Evolutionary conservation across 2,797 vertebrate genomes (phyloP), one percentile per base, ranked within the genome.

Genomic region (Caiman crocodilus): DNA sequence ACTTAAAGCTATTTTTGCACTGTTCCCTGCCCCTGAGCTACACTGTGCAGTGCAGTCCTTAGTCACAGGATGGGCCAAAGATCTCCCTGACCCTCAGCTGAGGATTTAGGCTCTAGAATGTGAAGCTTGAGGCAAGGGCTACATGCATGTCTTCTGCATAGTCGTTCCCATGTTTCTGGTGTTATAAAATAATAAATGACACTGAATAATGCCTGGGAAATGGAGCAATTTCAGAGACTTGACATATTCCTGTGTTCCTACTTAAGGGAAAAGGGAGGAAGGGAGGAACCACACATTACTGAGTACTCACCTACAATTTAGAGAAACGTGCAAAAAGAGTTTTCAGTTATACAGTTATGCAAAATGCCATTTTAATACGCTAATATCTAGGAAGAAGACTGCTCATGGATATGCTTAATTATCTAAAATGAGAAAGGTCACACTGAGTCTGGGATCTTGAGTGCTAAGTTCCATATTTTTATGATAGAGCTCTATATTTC

Each of bases 1-100:
- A 50, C 42, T 50, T 50, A 50, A 50, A 50, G 87, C 73, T 65
- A 4, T 55, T 87, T 89, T 15, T 59, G 79, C 12, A 26, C 78
- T 91, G 94, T 86, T 56, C 84, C 64, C 56, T 90, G 92, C 58
- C 91, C 76, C 30, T 59, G 73, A 93, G 28, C 87, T 69, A 10
- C 30, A 21, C 65, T 35, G 30, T 50, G 42, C 10, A 10, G 42
- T 50, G 42, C 42, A 50, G 42, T 35, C 5, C 4, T 69, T 69
- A 32, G 18, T 32, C 30, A 69, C 20, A 69, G 30, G 65, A 23
- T 13, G 18, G 11, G 30, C 11, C 42, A 50, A 50, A 21, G 30
- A 42, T 42, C 42, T 42, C 42, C 42, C 42, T 42, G 42, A 42
- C 42, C 42, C 42, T 42, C 30, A 69, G 73, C 57, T 89, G 78